Conservation (phyloP, 2,797 vertebrate species). For the Propithecus perrieri region DNA sequence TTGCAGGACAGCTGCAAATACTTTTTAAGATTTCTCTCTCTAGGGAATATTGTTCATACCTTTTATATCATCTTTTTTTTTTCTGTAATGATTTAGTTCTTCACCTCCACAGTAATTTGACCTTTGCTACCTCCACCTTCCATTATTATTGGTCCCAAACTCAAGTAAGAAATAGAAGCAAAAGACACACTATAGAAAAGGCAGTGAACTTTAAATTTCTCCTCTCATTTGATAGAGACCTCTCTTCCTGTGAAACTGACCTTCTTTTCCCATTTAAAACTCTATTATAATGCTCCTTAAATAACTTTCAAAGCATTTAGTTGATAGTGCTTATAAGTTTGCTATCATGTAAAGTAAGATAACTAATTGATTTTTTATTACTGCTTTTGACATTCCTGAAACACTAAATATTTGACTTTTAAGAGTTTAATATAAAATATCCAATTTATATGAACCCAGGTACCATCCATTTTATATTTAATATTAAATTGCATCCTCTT, state of each 20-base stretch:
- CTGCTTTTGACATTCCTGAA: neutral
- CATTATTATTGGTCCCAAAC: constrained; percentile 38
- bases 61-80: constrained; percentile 3
- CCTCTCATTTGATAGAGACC: constrained; percentile 26
- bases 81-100: constrained; percentile 34
- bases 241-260: constrained; percentile 9
- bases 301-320: constrained; percentile 26
- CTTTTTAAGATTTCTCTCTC: constrained; percentile 26
- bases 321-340: neutral
- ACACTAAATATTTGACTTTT: constrained; percentile 27
- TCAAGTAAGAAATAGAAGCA: constrained; percentile 51
- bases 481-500: neutral
- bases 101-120: neutral
- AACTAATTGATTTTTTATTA: constrained; percentile 51
- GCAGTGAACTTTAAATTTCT: constrained; percentile 41
- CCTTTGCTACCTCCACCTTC: neutral
- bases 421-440: constrained; percentile 18
- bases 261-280: neutral
- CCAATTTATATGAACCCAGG: neutral
- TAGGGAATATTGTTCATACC: neutral
- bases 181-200: neutral
- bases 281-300: neutral
- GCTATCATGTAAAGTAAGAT: neutral
- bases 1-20: neutral
- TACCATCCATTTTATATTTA: neutral